Conservation (phyloP, 2,797 vertebrate genomes). For the Ciconia nigra region DNA sequence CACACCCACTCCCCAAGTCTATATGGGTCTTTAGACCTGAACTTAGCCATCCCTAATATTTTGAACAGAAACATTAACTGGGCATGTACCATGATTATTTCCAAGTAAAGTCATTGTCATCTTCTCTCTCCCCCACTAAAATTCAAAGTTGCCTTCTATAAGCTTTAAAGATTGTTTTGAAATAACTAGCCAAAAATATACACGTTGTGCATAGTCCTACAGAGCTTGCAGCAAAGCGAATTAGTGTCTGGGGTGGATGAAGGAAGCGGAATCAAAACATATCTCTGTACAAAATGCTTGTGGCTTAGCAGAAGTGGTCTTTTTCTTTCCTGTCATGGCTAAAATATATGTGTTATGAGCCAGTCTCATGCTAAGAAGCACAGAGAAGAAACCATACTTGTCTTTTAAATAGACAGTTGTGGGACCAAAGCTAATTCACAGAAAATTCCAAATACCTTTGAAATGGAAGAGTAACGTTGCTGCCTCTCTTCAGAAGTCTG, state of each 20-base stretch:
- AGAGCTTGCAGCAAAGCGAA: background rate
- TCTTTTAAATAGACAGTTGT: background rate
- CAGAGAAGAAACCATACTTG: background rate
- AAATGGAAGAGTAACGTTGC: background rate
- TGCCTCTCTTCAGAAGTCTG: background rate
- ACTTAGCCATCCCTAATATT: background rate
- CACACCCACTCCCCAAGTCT: background rate
- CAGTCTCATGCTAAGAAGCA: background rate
- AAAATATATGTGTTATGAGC: background rate
- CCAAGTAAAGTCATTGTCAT: background rate
- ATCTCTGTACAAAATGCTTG: background rate
- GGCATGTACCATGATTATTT: background rate
- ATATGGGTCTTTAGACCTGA: background rate
- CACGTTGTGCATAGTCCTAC: background rate
- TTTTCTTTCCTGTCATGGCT: background rate
- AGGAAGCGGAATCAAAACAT: constrained; percentile 16
- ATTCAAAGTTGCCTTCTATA: background rate
- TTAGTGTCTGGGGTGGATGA: background rate
- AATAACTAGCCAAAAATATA: background rate
- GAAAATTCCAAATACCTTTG: constrained; percentile 32
- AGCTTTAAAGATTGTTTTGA: constrained; percentile 26
- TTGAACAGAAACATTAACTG: background rate
- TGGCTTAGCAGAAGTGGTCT: constrained; percentile 6
- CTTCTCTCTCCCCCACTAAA: background rate
- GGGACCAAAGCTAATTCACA: background rate